Percentiles rank a stretch among this genome's conserved stretches.
These are phyloP conservation scores for Himalopsyche kuldschensis DNA, from an alignment of 2,888 invertebrate species.

Conservation along the genomic window DNA sequence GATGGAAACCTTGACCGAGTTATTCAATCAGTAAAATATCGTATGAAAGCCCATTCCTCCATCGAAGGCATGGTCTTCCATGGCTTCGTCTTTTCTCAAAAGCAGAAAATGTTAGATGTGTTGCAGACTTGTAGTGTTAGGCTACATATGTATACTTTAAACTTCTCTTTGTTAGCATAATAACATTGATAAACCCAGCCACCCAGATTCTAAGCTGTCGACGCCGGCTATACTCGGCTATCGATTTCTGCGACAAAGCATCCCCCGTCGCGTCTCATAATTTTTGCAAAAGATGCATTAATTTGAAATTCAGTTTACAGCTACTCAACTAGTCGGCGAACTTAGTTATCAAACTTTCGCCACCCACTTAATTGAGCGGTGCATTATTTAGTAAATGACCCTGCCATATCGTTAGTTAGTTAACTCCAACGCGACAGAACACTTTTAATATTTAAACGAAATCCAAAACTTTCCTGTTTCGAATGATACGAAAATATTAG, in stretches of 20 bases:
- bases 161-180: neutral
- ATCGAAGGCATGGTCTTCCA: no score
- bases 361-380: neutral
- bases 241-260: neutral
- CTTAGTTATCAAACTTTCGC: neutral
- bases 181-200: neutral
- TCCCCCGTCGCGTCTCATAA: neutral
- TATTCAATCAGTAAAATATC: no score
- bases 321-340: neutral
- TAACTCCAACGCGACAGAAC: neutral
- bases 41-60: no score
- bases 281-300: slow-evolving; percentile 16
- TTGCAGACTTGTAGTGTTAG: no score
- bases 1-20: no score
- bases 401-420: neutral
- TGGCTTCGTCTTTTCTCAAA: no score
- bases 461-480: neutral
- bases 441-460: neutral
- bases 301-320: slow-evolving; percentile 7
- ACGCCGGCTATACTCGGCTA: neutral
- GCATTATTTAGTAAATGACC: neutral
- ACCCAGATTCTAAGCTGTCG: neutral
- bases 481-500: neutral
- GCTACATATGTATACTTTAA: no score
- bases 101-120: no score